Percentiles rank a stretch among this genome's conserved stretches.
phyloP scores from a whole-genome alignment of 1,140 invertebrate genomes.

The Orius insidiosus region DNA sequence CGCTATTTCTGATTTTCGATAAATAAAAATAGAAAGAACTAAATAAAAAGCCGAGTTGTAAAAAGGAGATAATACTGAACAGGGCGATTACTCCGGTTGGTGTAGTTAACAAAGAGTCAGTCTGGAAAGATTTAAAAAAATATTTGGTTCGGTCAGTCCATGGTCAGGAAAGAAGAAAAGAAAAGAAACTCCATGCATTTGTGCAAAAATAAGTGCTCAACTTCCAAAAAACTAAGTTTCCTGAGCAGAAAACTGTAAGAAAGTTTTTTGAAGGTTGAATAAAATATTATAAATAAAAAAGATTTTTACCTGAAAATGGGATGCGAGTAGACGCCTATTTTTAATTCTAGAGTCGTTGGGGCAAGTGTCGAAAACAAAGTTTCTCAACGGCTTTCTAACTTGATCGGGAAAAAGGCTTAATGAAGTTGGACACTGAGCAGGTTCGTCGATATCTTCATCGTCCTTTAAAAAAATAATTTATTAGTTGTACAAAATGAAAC shows the following conservation, averaged over 20 bases:
- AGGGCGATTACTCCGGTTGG: conserved; percentile 4
- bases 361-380: conserved; percentile 69
- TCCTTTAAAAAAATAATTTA: conserved; percentile 12
- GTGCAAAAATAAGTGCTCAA: conserved; percentile 9
- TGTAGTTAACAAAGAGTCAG: conserved; percentile 6
- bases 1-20: conserved; percentile 5
- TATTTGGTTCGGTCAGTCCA: not conserved
- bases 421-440: conserved; percentile 71
- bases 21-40: conserved; percentile 10
- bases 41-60: conserved; percentile 8
- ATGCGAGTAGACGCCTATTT: conserved; percentile 42
- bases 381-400: conserved; percentile 57
- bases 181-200: not conserved
- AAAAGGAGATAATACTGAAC: conserved; percentile 1
- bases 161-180: conserved; percentile 1
- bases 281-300: conserved; percentile 1
- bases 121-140: conserved; percentile 6
- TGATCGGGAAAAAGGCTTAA: conserved; percentile 63
- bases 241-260: too few relatives aligned
- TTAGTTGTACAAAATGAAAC: not conserved
- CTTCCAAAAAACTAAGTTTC: too few relatives aligned
- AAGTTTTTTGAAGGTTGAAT: too few relatives aligned
- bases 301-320: conserved; percentile 49
- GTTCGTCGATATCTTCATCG: conserved; percentile 29
- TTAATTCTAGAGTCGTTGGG: conserved; percentile 36